Evolutionary conservation across 2,113 vertebrate genomes (phyloP), one percentile per base, ranked within the genome.

Genomic region (Raja brachyura): DNA sequence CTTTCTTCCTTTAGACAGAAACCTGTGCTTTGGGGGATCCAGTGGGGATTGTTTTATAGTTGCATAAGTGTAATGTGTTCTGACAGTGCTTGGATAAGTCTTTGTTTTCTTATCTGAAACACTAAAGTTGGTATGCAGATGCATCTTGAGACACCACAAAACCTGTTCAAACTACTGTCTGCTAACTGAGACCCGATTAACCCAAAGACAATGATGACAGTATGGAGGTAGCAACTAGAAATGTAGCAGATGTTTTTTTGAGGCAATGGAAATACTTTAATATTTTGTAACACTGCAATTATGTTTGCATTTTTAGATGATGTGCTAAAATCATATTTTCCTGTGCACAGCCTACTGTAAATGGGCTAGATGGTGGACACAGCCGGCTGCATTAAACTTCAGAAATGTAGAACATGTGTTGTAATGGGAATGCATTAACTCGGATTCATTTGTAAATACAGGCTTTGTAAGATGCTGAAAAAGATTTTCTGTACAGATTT

Each of bases 401-500:
- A 48, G 66, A 74, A 92, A 73, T 92, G 68, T 73, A 92, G 66
- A 92, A 70, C 90, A 92, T 92, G 73, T 92, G 90, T 73, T 73
- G 68, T 25, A 92, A 92, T 54, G 90, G 33, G 68, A 92, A 88
- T 88, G 83, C 59, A 88, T n/a, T 63, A 63, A 73, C 73, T 92
- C 63, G 25, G 90, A 74, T 92, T 54, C n/a, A 22, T 92, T 92
- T 92, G 68, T 92, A 92, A 92, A 92, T 92, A 92, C 68, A 54
- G 66, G 39, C 90, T 92, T 92, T 92, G 90, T 92, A 92, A 92
- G 90, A 70, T 73, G 90, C 33, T 92, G 90, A 73, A 92, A 92
- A 92, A 73, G 90, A 92, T 22, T 92, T 92, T 92, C 68, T 92
- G 90, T 73, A 70, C 68, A 39, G 90, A 28, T 39, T 92, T 10